These are phyloP conservation scores for Cabera pusaria DNA, from an alignment of 2,888 invertebrate genomes.

Conservation along the genomic window DNA sequence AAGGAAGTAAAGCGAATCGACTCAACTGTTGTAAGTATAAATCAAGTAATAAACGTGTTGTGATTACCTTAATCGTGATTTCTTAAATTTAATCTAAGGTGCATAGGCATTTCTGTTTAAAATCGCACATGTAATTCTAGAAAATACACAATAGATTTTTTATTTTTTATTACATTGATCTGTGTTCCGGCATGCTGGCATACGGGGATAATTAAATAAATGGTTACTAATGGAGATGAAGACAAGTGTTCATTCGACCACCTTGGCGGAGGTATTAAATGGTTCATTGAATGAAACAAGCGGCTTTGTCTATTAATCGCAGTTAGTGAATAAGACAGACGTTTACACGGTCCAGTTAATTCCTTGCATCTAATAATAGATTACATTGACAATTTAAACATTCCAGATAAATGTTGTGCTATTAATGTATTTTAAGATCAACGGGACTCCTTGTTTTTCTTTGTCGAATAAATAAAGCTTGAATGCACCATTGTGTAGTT, in stretches of 20 bases:
- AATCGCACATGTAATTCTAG: too few relatives aligned
- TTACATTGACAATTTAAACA: conserved; percentile 28
- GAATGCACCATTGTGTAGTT: neutral
- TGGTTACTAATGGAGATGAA: conserved; percentile 19
- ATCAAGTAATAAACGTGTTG: conserved; percentile 3
- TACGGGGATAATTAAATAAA: neutral
- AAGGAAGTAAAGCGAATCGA: conserved; percentile 84
- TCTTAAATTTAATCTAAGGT: neutral
- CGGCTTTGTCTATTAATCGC: conserved; percentile 40
- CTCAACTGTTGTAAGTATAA: conserved; percentile 57
- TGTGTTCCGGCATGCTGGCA: too few relatives aligned
- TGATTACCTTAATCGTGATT: conserved; percentile 13
- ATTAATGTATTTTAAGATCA: too few relatives aligned
- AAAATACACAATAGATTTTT: too few relatives aligned
- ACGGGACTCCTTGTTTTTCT: too few relatives aligned
- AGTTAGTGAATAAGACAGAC: conserved; percentile 44
- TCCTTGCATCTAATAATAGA: conserved; percentile 43
- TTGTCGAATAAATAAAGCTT: too few relatives aligned
- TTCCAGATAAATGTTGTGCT: conserved; percentile 10
- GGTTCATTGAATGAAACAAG: conserved; percentile 53
- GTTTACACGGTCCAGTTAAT: conserved; percentile 41
- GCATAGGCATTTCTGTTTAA: too few relatives aligned
- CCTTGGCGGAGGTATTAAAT: conserved; percentile 41
- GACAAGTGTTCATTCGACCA: conserved; percentile 28
- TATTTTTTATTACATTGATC: too few relatives aligned